A percentile compares a stretch with the other conserved stretches of the same genome.
Conservation (phyloP, 2,888 invertebrate genomes). For the Drosophila kambysellisi region DNA sequence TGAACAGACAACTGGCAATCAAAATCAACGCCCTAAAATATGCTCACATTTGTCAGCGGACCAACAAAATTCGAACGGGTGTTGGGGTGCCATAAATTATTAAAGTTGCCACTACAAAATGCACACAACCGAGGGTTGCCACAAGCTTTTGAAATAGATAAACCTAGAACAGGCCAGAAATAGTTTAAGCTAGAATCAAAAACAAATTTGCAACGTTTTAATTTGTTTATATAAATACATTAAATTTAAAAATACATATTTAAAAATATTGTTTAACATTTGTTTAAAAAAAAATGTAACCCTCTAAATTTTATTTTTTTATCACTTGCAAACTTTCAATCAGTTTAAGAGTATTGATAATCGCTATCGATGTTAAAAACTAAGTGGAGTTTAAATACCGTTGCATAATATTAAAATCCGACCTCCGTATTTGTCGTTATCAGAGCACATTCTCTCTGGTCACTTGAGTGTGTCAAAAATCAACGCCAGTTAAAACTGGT, state of each 20-base stretch:
- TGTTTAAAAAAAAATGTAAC: not conserved
- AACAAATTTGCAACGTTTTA: too few species aligned
- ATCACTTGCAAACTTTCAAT: not conserved
- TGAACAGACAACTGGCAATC: constrained; percentile 64
- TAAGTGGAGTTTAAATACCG: not conserved
- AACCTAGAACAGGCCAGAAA: not conserved
- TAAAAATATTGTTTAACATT: not conserved
- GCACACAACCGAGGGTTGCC: constrained; percentile 10
- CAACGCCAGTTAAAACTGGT: constrained; percentile 65
- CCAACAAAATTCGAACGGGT: constrained; percentile 33
- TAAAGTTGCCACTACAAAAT: constrained; percentile 41
- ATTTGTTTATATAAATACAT: too few species aligned
- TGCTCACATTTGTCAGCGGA: constrained; percentile 60
- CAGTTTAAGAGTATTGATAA: not conserved
- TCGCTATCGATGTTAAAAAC: not conserved
- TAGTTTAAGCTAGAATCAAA: not conserved
- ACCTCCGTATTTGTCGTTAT: constrained; percentile 25
- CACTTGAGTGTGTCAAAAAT: constrained; percentile 63
- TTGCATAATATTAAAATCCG: constrained; percentile 13
- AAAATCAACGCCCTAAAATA: constrained; percentile 61
- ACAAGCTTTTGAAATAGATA: not conserved
- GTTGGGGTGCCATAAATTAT: constrained; percentile 48
- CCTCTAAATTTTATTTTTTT: too few species aligned
- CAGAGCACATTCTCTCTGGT: constrained; percentile 7
- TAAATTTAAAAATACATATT: too few species aligned